phyloP scores from a whole-genome alignment of 2,797 vertebrate species.

The Pseudochaenichthys georgianus region DNA sequence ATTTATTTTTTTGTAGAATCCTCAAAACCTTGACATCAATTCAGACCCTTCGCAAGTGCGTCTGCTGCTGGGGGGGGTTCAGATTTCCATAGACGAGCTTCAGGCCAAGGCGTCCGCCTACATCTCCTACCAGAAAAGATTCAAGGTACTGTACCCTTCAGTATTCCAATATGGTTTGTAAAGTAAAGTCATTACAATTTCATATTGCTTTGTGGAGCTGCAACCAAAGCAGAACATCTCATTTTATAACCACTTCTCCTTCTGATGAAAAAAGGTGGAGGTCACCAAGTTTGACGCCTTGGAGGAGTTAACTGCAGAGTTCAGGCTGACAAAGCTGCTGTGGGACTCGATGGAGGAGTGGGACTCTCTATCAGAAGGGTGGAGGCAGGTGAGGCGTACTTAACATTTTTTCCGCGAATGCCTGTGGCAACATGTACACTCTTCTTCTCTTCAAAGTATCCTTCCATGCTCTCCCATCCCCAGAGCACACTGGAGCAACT shows the following conservation, averaged over 20 bases:
- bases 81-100: slow-evolving; percentile 85
- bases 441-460: slow-evolving; percentile 31
- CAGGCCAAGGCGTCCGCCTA: slow-evolving; percentile 85
- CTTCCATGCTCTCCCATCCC: slow-evolving; percentile 4
- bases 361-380: slow-evolving; percentile 83
- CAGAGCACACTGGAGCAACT: slow-evolving; percentile 81
- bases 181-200: neutral
- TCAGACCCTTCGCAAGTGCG: slow-evolving; percentile 82
- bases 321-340: slow-evolving; percentile 87
- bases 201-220: neutral
- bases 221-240: neutral
- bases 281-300: slow-evolving; percentile 87
- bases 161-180: neutral
- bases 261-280: slow-evolving; percentile 82
- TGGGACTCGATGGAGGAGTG: slow-evolving; percentile 89
- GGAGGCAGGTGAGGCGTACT: slow-evolving; percentile 82
- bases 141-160: slow-evolving; percentile 83
- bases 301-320: slow-evolving; percentile 84
- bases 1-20: slow-evolving; percentile 78
- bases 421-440: slow-evolving; percentile 7
- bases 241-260: neutral
- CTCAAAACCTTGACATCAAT: slow-evolving; percentile 85
- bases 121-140: slow-evolving; percentile 89
- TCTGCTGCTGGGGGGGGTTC: slow-evolving; percentile 80
- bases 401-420: neutral